phyloP scores from a whole-genome alignment of 2,888 invertebrate genomes.

The Tiphia femorata region DNA sequence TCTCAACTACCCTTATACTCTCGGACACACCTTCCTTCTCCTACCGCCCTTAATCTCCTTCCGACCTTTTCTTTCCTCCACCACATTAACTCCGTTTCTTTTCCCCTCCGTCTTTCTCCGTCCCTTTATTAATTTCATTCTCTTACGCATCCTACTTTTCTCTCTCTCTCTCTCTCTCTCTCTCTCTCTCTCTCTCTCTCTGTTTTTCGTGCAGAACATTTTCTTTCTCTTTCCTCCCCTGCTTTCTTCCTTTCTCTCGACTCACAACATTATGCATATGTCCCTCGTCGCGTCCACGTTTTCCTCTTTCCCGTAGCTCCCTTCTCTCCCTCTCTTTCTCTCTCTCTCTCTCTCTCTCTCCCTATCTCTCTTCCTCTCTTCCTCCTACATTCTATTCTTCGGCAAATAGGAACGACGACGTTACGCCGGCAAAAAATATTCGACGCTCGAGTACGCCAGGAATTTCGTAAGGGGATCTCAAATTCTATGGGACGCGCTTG shows the following conservation, averaged over 20 bases:
- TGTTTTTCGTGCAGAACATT: background rate
- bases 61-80: background rate
- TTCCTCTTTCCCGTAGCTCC: constrained; percentile 14
- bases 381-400: constrained; percentile 4
- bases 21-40: too few species aligned
- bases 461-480: too few species aligned
- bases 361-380: background rate
- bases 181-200: background rate
- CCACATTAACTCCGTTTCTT: background rate
- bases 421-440: too few species aligned
- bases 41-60: background rate
- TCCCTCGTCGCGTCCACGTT: background rate
- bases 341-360: constrained; percentile 7
- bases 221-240: background rate
- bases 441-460: too few species aligned
- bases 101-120: constrained; percentile 6
- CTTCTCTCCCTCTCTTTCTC: constrained; percentile 5
- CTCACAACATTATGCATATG: too few species aligned
- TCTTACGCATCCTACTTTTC: background rate
- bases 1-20: too few species aligned
- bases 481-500: too few species aligned
- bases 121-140: constrained; percentile 5
- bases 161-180: background rate
- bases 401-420: too few species aligned
- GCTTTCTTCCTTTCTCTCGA: too few species aligned